A percentile compares a stretch with the other conserved stretches of the same genome.
phyloP scores from a whole-genome alignment of 2,113 vertebrate species.

The Carollia perspicillata region DNA sequence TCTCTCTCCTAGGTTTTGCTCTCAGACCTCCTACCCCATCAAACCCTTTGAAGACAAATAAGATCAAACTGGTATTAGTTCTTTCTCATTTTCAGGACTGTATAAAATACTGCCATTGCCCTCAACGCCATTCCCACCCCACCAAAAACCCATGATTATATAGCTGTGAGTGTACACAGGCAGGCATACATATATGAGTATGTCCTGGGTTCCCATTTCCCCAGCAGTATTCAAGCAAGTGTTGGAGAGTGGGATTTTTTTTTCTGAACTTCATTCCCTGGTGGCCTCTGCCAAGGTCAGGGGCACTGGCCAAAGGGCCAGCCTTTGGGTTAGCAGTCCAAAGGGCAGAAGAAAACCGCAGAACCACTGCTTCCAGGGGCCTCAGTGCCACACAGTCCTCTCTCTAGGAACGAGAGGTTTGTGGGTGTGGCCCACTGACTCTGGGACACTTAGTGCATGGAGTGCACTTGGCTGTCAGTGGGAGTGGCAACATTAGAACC shows the following conservation, averaged over 20 bases:
- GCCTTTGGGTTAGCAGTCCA: not conserved
- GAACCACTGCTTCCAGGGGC: not conserved
- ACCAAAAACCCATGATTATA: not conserved
- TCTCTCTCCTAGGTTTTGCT: not conserved
- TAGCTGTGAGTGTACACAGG: not conserved
- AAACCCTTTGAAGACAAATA: not conserved
- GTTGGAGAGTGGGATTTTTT: not conserved
- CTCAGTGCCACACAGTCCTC: fast-evolving
- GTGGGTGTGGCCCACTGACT: not conserved
- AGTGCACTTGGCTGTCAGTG: not conserved
- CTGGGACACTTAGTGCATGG: not conserved
- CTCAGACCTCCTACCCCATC: not conserved
- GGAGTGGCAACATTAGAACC: not conserved
- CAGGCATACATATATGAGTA: fast-evolving
- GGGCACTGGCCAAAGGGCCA: not conserved
- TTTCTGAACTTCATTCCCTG: not conserved
- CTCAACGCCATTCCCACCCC: not conserved
- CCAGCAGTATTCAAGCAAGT: not conserved
- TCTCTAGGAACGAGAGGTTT: not conserved
- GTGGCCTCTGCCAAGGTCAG: not conserved
- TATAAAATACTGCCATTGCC: not conserved
- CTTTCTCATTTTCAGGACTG: not conserved
- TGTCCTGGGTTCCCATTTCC: not conserved
- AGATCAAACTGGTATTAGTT: not conserved
- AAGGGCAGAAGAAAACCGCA: not conserved